Conservation (phyloP, 2,113 vertebrate genomes). For the Pachypanchax playfairii region DNA sequence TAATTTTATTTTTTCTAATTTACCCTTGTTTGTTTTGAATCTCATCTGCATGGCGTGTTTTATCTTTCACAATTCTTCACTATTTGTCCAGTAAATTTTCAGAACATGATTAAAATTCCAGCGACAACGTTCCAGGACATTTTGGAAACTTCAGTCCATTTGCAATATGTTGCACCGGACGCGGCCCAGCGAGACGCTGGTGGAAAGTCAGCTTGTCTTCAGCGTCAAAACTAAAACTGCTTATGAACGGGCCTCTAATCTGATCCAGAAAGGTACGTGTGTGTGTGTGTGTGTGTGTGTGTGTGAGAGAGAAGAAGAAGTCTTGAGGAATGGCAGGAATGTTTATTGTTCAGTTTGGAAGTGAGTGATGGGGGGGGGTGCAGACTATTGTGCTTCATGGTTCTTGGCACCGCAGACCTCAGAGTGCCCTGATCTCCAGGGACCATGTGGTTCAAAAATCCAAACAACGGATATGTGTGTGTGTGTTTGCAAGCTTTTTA, state of each 20-base stretch:
- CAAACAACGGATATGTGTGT: conserved; percentile 49
- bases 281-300: conserved; percentile 30
- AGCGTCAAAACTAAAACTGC: conserved; percentile 12
- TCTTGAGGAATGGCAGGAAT: conserved; percentile 70
- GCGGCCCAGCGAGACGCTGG: no score
- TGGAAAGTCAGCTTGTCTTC: no score
- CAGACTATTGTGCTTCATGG: conserved; percentile 69
- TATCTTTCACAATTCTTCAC: no score
- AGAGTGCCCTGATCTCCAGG: conserved; percentile 51
- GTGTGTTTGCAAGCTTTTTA: conserved; percentile 12
- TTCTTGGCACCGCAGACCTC: conserved; percentile 64
- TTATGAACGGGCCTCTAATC: conserved; percentile 43
- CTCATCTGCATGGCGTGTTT: no score
- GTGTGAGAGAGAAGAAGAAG: conserved; percentile 47
- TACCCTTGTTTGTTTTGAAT: no score
- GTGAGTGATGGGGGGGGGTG: conserved; percentile 57
- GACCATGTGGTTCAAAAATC: conserved; percentile 46
- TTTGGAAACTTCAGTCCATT: no score
- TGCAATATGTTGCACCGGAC: no score
- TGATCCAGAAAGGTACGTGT: conserved; percentile 34
- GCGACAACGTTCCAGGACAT: no score
- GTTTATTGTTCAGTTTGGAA: conserved; percentile 66
- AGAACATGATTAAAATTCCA: no score
- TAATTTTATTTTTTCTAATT: no score
- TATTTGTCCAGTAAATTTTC: no score